Conservation (phyloP, 2,888 invertebrate species). For the Coelopa pilipes region DNA sequence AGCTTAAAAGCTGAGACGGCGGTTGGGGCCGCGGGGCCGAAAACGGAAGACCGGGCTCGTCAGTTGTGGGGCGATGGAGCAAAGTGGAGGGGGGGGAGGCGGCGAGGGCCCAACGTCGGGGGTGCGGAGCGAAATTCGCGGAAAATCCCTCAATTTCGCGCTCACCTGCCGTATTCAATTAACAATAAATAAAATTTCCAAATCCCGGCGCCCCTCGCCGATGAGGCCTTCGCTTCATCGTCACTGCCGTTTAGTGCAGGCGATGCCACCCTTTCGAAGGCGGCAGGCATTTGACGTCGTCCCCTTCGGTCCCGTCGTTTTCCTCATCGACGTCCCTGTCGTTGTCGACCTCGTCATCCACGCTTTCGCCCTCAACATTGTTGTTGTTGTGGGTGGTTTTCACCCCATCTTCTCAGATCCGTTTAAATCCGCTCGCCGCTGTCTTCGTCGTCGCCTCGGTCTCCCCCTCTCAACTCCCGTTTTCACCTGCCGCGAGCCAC, state of each 20-base stretch:
- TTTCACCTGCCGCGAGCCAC: no score
- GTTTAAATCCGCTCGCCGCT: neutral
- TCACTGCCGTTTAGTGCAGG: neutral
- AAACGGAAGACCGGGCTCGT: neutral
- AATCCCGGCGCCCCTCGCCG: neutral
- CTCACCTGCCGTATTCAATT: conserved; percentile 52
- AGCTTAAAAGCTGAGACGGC: conserved; percentile 54
- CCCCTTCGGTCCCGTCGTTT: neutral
- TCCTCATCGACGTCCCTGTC: no score
- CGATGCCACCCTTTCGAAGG: neutral
- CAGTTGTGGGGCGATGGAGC: neutral
- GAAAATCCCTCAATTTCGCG: neutral
- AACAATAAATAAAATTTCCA: conserved; percentile 56
- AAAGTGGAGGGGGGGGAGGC: no score
- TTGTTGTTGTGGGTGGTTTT: neutral
- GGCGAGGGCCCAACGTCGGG: no score
- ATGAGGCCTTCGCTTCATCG: neutral
- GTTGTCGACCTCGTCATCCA: no score
- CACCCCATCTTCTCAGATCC: neutral
- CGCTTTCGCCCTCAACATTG: no score
- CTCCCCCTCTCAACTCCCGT: no score
- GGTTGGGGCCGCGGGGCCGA: neutral
- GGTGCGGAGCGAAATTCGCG: conserved; percentile 27
- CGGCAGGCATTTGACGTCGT: no score
- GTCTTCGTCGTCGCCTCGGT: no score